These are phyloP conservation scores for Drosophila longiperda DNA, from an alignment of 2,888 invertebrate species.

Conservation along the genomic window DNA sequence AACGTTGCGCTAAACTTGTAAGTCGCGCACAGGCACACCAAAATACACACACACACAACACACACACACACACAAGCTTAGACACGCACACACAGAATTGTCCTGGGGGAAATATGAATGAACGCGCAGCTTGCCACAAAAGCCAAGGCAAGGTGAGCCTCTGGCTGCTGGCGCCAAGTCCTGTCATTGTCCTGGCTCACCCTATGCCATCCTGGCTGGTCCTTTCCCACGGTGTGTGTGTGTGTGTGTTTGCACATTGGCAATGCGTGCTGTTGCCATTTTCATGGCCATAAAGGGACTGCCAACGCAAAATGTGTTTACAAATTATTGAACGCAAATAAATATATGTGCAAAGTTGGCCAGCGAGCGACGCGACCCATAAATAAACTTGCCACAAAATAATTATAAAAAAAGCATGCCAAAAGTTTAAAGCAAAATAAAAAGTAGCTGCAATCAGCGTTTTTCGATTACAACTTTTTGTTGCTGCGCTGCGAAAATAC, in stretches of 20 bases:
- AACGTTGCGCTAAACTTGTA: slow-evolving; percentile 46
- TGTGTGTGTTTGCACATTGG: slow-evolving; percentile 25
- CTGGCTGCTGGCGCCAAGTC: slow-evolving; percentile 23
- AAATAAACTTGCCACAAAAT: slow-evolving; percentile 74
- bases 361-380: slow-evolving; percentile 45
- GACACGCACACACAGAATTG: slow-evolving; percentile 45
- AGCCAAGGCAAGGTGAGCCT: slow-evolving; percentile 56
- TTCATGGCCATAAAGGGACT: slow-evolving; percentile 79
- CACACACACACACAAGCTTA: slow-evolving; percentile 17
- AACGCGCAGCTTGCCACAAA: slow-evolving; percentile 52
- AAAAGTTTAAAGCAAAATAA: slow-evolving; percentile 9
- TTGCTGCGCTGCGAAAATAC: slow-evolving; percentile 43
- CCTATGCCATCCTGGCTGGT: slow-evolving; percentile 6
- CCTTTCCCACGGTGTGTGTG: neutral
- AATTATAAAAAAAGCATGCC: slow-evolving; percentile 56
- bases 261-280: slow-evolving; percentile 48
- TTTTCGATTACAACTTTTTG: slow-evolving; percentile 80
- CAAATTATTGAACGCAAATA: slow-evolving; percentile 79
- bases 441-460: slow-evolving; percentile 43
- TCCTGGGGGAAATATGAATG: slow-evolving; percentile 78
- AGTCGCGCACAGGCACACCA: slow-evolving; percentile 6
- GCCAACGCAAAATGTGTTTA: slow-evolving; percentile 60
- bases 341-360: slow-evolving; percentile 51
- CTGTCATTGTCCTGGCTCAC: slow-evolving; percentile 40
- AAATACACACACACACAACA: slow-evolving; percentile 15